Evolutionary conservation across 2,113 vertebrate species (phyloP), one percentile per base, ranked within the genome.

Genomic region (Elephas maximus): DNA sequence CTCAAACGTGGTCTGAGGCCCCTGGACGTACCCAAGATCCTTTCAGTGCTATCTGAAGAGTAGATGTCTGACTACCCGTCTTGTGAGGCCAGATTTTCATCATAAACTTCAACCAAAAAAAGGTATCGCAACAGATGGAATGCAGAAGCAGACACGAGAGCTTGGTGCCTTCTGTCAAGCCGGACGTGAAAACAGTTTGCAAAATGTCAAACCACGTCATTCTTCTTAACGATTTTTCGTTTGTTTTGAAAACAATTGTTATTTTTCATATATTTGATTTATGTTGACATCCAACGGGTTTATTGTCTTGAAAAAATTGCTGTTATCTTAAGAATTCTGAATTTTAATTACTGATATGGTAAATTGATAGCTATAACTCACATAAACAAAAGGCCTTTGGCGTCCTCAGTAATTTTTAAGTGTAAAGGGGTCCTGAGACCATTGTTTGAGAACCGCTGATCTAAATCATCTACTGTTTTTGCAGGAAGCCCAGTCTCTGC

Each of bases 211-310:
- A 74, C 45, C 53, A 37, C 26, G n/a, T 30, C 14, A 74, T 88
- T 83, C 10, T 92, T 94, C 48, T 65, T 30, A 71, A 0, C 67
- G 8, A 78, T 7, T 86, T 23, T 51, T 89, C 83, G 15, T 83
- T 88, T 28, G 81, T 80, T 73, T 69, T 94, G 14, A n/a, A 86
- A 69, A 82, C 67, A 60, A 76, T 73, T 12, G 10, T 81, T 69
- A 51, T 89, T 94, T 91, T 88, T 74, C 9, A 30, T 71, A 78
- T 88, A 91, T 48, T 67, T 33, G 8, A 85, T 21, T 91, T 94
- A 89, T n/a, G 21, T 87, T 93, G 87, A 57, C 24, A 18, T 33
- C 10, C 48, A 78, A 57, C 88, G 26, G 15, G 4, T 74, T 91
- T 94, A 44, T 71, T 60, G 11, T 80, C 37, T 73, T 15, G 8